A percentile compares a stretch with the other conserved stretches of the same genome.
phyloP scores from a whole-genome alignment of 2,113 vertebrate species.

The Riparia riparia region DNA sequence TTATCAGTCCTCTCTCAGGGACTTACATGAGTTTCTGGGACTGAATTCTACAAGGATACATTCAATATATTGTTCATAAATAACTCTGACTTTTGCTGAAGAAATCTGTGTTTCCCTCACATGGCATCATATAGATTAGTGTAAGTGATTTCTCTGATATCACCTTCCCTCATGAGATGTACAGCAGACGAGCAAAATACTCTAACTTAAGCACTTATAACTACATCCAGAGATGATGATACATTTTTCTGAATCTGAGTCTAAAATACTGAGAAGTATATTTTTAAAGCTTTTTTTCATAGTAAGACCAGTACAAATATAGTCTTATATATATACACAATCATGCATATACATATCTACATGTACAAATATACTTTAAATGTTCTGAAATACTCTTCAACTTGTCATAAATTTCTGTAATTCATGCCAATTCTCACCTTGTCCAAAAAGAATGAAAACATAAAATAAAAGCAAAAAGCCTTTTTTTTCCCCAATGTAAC shows the following conservation, averaged over 20 bases:
- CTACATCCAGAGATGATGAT: background rate
- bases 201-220: background rate
- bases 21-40: background rate
- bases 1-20: background rate
- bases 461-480: background rate
- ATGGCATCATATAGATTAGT: background rate
- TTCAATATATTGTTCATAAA: background rate
- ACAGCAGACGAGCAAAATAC: background rate
- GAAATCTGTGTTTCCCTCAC: background rate
- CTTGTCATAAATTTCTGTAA: background rate
- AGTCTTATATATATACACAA: background rate
- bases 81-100: background rate
- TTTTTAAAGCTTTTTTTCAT: background rate
- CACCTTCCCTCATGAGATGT: background rate
- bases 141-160: background rate
- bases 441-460: background rate
- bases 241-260: background rate
- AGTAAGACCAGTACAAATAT: background rate
- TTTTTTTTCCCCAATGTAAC: background rate
- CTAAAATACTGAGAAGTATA: background rate
- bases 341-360: background rate
- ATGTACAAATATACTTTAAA: background rate
- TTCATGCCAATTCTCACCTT: background rate
- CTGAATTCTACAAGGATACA: background rate
- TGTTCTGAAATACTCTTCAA: background rate